Evolutionary conservation across 2,797 vertebrate species (phyloP).

Genomic region (Telmatherina bonti): DNA sequence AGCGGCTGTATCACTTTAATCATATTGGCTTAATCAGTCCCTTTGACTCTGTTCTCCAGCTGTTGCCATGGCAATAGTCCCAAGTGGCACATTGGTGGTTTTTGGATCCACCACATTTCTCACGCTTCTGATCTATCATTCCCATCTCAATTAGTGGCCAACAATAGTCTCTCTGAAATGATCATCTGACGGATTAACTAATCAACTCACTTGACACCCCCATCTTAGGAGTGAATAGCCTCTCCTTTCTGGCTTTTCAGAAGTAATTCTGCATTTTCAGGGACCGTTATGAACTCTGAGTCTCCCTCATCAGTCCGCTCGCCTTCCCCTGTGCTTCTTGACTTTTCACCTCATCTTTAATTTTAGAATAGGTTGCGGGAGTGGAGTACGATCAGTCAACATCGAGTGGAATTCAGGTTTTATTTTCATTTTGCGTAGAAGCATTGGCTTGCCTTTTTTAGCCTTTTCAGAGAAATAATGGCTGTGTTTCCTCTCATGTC

Average conservation of each 20-base stretch:
- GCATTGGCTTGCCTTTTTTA: not conserved
- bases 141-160: slow-evolving; percentile 65
- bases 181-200: slow-evolving; percentile 32
- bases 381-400: not conserved
- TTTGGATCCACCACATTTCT: slow-evolving; percentile 42
- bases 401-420: not conserved
- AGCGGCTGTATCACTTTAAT: slow-evolving; percentile 33
- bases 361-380: slow-evolving; percentile 7
- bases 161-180: slow-evolving; percentile 57
- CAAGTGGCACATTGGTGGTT: slow-evolving; percentile 34
- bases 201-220: slow-evolving; percentile 34
- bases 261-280: slow-evolving; percentile 40
- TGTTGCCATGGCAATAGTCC: slow-evolving; percentile 59
- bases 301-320: not conserved
- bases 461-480: not conserved
- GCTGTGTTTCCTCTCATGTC: not conserved
- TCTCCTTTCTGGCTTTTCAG: slow-evolving; percentile 23
- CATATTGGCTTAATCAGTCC: slow-evolving; percentile 30
- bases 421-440: not conserved
- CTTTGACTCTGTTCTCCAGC: slow-evolving; percentile 33
- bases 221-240: slow-evolving; percentile 15
- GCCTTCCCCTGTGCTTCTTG: slow-evolving; percentile 11
- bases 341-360: slow-evolving; percentile 6
- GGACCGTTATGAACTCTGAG: slow-evolving; percentile 12
- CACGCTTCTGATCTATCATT: slow-evolving; percentile 41